phyloP scores from a whole-genome alignment of 2,888 invertebrate genomes.

The Agrochola macilenta region DNA sequence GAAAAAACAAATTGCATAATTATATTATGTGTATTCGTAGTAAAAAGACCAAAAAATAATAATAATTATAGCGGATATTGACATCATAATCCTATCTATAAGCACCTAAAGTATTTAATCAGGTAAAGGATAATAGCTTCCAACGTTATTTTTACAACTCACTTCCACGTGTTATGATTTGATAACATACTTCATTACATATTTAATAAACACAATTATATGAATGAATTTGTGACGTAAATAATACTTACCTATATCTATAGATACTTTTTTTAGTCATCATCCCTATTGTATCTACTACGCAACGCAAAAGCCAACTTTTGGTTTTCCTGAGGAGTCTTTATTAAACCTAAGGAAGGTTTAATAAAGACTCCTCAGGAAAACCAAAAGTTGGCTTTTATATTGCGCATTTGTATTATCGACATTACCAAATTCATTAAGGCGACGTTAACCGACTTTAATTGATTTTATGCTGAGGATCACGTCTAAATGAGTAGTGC shows the following conservation, averaged over 20 bases:
- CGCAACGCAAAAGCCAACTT: too few relatives aligned
- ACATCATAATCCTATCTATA: slow-evolving; percentile 32
- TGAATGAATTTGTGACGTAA: slow-evolving; percentile 41
- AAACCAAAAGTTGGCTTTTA: not conserved
- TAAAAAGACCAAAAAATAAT: not conserved
- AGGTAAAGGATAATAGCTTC: slow-evolving; percentile 20
- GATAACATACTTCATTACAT: slow-evolving; percentile 22
- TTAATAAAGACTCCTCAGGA: too few relatives aligned
- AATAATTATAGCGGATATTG: slow-evolving; percentile 12
- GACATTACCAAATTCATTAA: not conserved
- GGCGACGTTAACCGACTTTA: too few relatives aligned
- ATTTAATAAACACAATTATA: not conserved
- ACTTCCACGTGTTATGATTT: slow-evolving; percentile 20
- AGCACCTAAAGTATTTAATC: slow-evolving; percentile 42
- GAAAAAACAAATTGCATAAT: too few relatives aligned
- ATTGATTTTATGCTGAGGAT: too few relatives aligned
- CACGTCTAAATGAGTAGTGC: too few relatives aligned
- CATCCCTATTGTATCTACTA: too few relatives aligned
- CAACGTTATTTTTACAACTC: slow-evolving; percentile 21
- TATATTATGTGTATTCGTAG: not conserved
- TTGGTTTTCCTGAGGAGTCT: not conserved
- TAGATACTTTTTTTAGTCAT: too few relatives aligned
- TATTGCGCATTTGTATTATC: not conserved
- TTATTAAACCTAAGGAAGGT: too few relatives aligned
- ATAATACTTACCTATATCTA: not conserved